Conservation (phyloP, 2,797 vertebrate species). For the Pipistrellus pipistrellus region DNA sequence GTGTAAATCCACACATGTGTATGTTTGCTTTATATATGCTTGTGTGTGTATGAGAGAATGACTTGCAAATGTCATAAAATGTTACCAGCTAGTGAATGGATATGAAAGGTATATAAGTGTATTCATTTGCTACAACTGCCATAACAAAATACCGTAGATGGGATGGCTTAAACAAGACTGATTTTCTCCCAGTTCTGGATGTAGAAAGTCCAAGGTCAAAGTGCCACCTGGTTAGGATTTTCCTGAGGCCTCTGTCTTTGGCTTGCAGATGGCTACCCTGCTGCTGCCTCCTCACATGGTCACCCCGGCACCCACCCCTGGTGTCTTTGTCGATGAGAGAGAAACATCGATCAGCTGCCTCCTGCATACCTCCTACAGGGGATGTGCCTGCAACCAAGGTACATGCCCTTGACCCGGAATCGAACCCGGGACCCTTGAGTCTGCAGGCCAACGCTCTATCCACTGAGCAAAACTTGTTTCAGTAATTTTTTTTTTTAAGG, state of each 20-base stretch:
- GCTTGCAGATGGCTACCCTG: neutral
- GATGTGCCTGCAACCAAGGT: too few relatives aligned
- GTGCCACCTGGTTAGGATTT: neutral
- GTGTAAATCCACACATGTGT: neutral
- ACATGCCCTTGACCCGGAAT: too few relatives aligned
- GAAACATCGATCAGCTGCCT: too few relatives aligned
- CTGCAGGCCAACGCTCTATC: too few relatives aligned
- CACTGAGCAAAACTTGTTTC: too few relatives aligned
- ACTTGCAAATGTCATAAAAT: neutral
- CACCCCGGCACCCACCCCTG: rapidly evolving
- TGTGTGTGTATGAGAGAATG: neutral
- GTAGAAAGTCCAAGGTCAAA: neutral
- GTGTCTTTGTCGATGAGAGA: neutral
- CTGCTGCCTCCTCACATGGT: neutral
- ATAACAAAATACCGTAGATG: neutral
- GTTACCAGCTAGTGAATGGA: neutral
- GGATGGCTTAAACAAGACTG: neutral
- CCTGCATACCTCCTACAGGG: too few relatives aligned
- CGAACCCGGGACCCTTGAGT: too few relatives aligned
- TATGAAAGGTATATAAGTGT: neutral
- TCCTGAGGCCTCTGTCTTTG: neutral
- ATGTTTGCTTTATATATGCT: rapidly evolving
- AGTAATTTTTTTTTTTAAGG: neutral
- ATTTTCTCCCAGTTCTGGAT: neutral
- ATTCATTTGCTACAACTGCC: neutral